phyloP scores from a whole-genome alignment of 2,113 vertebrate genomes.

The Alosa alosa region DNA sequence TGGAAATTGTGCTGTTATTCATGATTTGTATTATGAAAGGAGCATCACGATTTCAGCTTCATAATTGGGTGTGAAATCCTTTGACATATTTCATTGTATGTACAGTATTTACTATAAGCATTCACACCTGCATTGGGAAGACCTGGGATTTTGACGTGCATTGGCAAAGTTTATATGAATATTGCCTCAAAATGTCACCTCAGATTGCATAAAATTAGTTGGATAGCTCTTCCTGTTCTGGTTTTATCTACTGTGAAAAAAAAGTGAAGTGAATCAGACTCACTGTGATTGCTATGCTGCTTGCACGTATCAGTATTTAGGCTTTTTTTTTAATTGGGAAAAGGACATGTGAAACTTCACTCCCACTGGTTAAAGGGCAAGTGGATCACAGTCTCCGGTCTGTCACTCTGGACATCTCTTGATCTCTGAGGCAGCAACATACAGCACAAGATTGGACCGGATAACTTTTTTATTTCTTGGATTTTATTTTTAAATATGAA shows the following conservation, averaged over 20 bases:
- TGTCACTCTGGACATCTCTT: neutral
- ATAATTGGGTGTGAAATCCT: too few species aligned
- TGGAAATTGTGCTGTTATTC: too few species aligned
- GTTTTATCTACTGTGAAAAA: neutral
- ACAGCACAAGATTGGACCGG: neutral
- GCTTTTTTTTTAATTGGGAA: conserved; percentile 43
- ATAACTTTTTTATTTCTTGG: neutral
- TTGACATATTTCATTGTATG: neutral
- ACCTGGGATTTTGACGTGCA: neutral
- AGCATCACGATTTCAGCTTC: too few species aligned
- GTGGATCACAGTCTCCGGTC: neutral
- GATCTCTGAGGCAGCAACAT: neutral
- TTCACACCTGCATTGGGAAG: neutral
- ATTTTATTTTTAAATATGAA: neutral
- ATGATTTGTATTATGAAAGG: too few species aligned
- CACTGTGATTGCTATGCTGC: neutral
- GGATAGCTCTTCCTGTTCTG: neutral
- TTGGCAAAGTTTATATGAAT: neutral
- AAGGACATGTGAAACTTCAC: conserved; percentile 65
- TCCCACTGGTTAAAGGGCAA: neutral
- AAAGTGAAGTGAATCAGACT: neutral
- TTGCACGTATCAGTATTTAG: neutral
- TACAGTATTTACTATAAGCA: neutral
- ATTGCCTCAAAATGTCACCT: neutral
- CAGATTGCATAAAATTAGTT: neutral